Evolutionary conservation across 2,113 vertebrate genomes (phyloP), one percentile per base, ranked within the genome.

Genomic region (Alligator mississippiensis): DNA sequence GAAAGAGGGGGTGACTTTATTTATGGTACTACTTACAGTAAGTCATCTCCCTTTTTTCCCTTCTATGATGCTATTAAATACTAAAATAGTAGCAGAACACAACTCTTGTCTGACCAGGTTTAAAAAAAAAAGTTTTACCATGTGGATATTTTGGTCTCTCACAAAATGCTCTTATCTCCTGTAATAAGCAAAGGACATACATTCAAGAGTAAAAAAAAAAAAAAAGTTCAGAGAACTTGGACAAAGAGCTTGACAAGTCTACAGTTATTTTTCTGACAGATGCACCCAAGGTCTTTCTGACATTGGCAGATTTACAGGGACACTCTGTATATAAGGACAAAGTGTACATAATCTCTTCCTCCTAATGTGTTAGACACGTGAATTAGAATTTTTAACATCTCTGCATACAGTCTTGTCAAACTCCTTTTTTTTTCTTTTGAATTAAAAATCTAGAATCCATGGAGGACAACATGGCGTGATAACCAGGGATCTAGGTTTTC

Each of bases 251-350:
- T 84, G 75, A 82, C n/a, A 34, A 83, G 55, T 75, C 58, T 80
- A 66, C 61, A 84, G 90, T 81, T 87, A 57, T 80, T 55, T 70
- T 21, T 63, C 77, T 75, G 82, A 94, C 94, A 96, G 95, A 92
- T 93, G 95, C 87, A 94, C 90, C 58, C 94, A 95, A 96, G 88
- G 88, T 95, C 95, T 96, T 92, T 86, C 88, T 97, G 96, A 95
- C 96, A 87, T 55, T 97, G 96, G 93, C 96, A 96, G 90, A 55
- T 27, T 89, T 92, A 93, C 88, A 93, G 94, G 91, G 88, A 80
- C 82, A 93, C 85, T 93, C 93, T 93, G 86, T 80, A 30, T 82
- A 28, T 66, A 90, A 89, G 93, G 64, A 93, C 63, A 2, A 64
- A 22, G 5, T 70, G 90, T 93, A 90, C 95, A 92, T 93, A 75